Conservation (phyloP, 2,113 vertebrate genomes). For the Daphoenositta chrysoptera region DNA sequence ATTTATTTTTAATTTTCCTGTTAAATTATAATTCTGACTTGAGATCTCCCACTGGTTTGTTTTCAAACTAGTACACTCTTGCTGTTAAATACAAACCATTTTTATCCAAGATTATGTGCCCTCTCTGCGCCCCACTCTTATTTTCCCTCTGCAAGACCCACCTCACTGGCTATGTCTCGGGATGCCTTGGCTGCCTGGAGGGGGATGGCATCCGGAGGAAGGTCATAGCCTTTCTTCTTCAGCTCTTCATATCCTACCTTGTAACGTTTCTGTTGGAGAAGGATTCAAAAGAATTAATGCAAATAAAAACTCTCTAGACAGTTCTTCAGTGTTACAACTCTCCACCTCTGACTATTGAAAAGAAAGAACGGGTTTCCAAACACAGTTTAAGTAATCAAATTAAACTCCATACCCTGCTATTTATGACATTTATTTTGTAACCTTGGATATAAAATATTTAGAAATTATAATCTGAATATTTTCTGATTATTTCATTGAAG, state of each 20-base stretch:
- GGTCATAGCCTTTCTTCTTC: constrained; percentile 90
- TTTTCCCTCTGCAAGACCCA: constrained; percentile 17
- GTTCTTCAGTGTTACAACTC: not conserved
- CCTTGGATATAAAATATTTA: not conserved
- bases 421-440: not conserved
- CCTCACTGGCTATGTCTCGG: constrained; percentile 89
- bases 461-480: not conserved
- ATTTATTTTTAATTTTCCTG: too few species aligned
- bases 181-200: constrained; percentile 82
- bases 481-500: not conserved
- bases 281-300: not conserved
- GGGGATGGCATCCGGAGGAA: constrained; percentile 84
- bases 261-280: constrained; percentile 81
- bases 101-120: not conserved
- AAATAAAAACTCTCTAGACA: not conserved
- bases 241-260: constrained; percentile 81
- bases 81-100: accelerated
- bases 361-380: not conserved
- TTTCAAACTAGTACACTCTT: too few species aligned
- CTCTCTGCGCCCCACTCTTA: not conserved
- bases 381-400: not conserved
- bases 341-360: not conserved
- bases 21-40: too few species aligned
- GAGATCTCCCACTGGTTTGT: too few species aligned
- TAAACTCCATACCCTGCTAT: not conserved